These are phyloP conservation scores for Polydrusus cervinus DNA, from an alignment of 2,888 invertebrate genomes.

Conservation along the genomic window DNA sequence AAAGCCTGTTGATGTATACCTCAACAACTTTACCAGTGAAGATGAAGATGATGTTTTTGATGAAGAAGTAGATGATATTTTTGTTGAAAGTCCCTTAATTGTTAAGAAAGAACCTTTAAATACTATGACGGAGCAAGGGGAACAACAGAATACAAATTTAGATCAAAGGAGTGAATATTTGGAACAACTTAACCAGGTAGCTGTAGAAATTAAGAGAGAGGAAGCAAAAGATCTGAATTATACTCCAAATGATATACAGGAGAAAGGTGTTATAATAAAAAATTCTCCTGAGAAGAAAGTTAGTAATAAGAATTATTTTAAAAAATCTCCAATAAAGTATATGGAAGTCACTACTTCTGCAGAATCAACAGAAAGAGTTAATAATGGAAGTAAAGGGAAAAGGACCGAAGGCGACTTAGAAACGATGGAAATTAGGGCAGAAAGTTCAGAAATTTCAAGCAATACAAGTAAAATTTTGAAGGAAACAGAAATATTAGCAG, in stretches of 20 bases:
- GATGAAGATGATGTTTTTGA: constrained; percentile 27
- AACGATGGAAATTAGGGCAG: background rate
- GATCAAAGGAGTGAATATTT: background rate
- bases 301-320: background rate
- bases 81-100: background rate
- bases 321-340: too few species aligned
- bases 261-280: background rate
- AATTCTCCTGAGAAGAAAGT: background rate
- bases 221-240: background rate
- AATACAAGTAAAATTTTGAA: background rate
- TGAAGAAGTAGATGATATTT: constrained; percentile 13
- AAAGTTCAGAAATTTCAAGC: background rate
- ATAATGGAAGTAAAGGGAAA: background rate
- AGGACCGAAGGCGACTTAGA: background rate
- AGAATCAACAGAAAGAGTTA: background rate
- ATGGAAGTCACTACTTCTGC: too few species aligned
- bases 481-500: background rate
- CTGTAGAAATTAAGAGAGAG: background rate
- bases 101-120: background rate
- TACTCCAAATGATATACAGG: background rate
- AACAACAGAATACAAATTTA: background rate
- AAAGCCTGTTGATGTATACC: constrained; percentile 12
- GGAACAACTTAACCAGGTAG: background rate
- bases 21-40: constrained; percentile 12
- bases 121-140: background rate